phyloP scores from a whole-genome alignment of 2,888 invertebrate species.

The Nudaria mundana region DNA sequence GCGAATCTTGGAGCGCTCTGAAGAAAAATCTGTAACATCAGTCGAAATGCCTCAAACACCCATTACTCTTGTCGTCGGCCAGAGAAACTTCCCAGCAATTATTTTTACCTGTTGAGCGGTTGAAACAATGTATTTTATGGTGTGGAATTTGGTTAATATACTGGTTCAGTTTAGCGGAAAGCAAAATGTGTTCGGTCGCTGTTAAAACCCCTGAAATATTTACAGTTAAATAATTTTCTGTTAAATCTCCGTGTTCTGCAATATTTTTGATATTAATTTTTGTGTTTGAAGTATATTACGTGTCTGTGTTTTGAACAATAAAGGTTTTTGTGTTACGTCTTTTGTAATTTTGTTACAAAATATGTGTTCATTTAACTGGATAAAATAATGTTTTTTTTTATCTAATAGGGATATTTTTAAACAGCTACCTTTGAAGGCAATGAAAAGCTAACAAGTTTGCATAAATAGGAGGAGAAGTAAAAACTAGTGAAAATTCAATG shows the following conservation, averaged over 20 bases:
- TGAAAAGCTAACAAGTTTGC: too few species aligned
- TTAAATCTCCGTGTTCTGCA: slow-evolving; percentile 20
- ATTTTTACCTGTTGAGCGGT: slow-evolving; percentile 60
- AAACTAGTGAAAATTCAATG: too few species aligned
- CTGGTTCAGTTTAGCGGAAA: slow-evolving; percentile 45
- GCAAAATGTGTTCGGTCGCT: slow-evolving; percentile 39
- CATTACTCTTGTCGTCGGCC: slow-evolving; percentile 41
- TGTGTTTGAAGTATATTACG: slow-evolving; percentile 16
- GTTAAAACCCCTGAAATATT: slow-evolving; percentile 30
- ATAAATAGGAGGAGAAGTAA: too few species aligned
- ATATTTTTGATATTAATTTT: slow-evolving; percentile 15
- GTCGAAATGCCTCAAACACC: slow-evolving; percentile 26
- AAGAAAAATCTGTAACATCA: slow-evolving; percentile 43
- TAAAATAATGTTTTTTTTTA: too few species aligned
- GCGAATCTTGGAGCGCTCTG: slow-evolving; percentile 30
- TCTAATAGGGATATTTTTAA: too few species aligned
- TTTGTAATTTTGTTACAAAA: too few species aligned
- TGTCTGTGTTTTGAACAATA: too few species aligned
- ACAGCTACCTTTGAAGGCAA: too few species aligned
- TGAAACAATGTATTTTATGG: slow-evolving; percentile 47
- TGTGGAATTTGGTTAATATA: slow-evolving; percentile 51
- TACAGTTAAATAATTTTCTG: slow-evolving; percentile 31
- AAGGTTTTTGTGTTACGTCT: too few species aligned
- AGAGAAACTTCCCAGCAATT: slow-evolving; percentile 39
- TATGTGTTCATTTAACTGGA: too few species aligned